Conservation (phyloP, 2,888 invertebrate species). For the Dolichomitus sp. region DNA sequence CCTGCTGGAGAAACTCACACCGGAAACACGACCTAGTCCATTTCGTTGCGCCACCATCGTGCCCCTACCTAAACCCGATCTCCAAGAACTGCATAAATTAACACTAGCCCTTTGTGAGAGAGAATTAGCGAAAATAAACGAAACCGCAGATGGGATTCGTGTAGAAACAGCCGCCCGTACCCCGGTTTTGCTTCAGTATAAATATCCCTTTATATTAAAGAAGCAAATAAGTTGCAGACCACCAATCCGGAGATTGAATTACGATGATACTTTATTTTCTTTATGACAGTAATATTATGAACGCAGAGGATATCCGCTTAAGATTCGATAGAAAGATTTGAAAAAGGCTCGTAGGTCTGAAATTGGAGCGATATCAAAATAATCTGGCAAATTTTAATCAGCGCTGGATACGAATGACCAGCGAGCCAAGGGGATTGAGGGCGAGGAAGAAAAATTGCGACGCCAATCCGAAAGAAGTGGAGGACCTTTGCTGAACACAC, state of each 20-base stretch:
- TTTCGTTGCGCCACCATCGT: slow-evolving; percentile 2
- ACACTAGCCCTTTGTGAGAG: slow-evolving; percentile 8
- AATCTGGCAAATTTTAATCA: slow-evolving; percentile 13
- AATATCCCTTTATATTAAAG: neutral
- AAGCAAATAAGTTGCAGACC: neutral
- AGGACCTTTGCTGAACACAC: neutral
- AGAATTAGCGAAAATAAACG: slow-evolving; percentile 41
- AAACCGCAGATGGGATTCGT: neutral
- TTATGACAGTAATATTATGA: too few species aligned
- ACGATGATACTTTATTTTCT: neutral
- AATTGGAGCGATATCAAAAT: neutral
- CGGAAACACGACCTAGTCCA: slow-evolving; percentile 50
- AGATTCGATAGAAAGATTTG: neutral
- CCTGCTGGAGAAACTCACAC: slow-evolving; percentile 62
- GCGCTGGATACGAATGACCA: neutral
- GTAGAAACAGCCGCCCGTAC: neutral
- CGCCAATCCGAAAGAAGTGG: neutral
- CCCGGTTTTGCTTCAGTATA: neutral
- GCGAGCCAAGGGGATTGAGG: neutral
- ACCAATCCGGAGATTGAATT: neutral
- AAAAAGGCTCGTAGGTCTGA: neutral
- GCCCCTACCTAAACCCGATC: slow-evolving; percentile 34
- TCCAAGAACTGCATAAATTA: slow-evolving; percentile 51
- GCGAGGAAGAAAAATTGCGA: neutral
- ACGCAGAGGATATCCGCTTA: too few species aligned